phyloP scores from a whole-genome alignment of 2,113 vertebrate species.

The Oncorhynchus gorbuscha region DNA sequence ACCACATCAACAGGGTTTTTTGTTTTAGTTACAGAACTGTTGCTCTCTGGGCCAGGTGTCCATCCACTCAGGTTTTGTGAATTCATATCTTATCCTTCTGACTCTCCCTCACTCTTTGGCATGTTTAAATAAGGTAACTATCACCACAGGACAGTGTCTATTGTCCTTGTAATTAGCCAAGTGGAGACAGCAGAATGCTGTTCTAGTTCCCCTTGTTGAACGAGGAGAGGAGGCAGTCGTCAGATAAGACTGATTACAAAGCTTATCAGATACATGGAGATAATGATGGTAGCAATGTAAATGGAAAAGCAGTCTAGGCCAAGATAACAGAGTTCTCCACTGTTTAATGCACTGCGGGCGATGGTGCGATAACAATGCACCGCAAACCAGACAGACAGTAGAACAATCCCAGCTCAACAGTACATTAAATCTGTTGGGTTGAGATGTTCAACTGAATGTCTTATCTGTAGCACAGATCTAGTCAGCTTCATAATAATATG shows the following conservation, averaged over 20 bases:
- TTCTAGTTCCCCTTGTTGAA: slow-evolving; percentile 34
- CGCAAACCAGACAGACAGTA: slow-evolving; percentile 15
- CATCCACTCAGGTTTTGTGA: not conserved
- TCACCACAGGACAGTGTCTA: not conserved
- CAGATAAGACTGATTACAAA: slow-evolving; percentile 67
- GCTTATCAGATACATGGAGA: slow-evolving; percentile 65
- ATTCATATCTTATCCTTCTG: not conserved
- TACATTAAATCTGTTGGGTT: slow-evolving; percentile 16
- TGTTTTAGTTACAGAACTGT: slow-evolving; percentile 36
- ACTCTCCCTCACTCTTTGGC: not conserved
- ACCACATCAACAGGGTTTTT: slow-evolving; percentile 51
- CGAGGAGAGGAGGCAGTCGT: slow-evolving; percentile 28
- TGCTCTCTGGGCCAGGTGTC: not conserved
- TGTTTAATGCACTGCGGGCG: slow-evolving; percentile 21
- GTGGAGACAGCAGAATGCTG: not conserved
- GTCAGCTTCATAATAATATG: slow-evolving; percentile 5
- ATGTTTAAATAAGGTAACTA: not conserved
- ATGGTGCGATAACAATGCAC: slow-evolving; percentile 50
- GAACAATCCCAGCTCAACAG: slow-evolving; percentile 16
- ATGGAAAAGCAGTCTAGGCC: slow-evolving; percentile 48
- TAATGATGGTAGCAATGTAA: slow-evolving; percentile 66
- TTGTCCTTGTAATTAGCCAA: slow-evolving; percentile 21
- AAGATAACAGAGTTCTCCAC: slow-evolving; percentile 51
- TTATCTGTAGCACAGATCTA: slow-evolving; percentile 22
- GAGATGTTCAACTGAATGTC: not conserved